Base-by-base conservation (phyloP, 2,888 invertebrate genomes). In the Xestia ashworthii region DNA sequence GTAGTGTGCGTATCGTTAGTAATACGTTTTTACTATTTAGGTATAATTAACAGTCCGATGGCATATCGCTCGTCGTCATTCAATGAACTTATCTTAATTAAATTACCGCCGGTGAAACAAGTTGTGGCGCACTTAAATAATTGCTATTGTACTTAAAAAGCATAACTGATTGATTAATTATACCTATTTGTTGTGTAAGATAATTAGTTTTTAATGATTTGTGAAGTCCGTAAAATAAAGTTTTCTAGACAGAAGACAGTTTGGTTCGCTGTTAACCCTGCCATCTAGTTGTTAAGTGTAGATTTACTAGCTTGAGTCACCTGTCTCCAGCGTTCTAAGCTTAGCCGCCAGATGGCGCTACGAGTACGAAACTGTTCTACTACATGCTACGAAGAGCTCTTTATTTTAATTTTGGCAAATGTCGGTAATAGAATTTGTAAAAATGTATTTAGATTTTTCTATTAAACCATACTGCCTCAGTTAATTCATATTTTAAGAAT, bases 321-420 rank as follows among this genome's bases (percentile, higher is more conserved):
- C 75, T 81, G 66, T 58, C 50, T 78, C 67, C 66, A 67, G 83
- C n/a, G 84, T 91, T 91, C 83, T 74, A 71, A 69, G 44, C 64
- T 16, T n/a, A 48, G 44, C 62, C 62, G 46, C 68, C 48, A 93
- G 94, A 92, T 93, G 94, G 93, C 93, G 93, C 89, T 84, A 84
- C 81, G 75, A 19, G 78, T 58, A 70, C 64, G 71, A 11, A 62
- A 64, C 64, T 55, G 22, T 55, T 67, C 22, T 50, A 38, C 14
- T 41, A n/a, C n/a, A n/a, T n/a, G n/a, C n/a, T n/a, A 16, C 41
- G 38, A 22, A 44, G 62, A 62, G 25, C 14, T 66, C 50, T 62
- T 68, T 0, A 25, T 55, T 65, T 32, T 60, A 55, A 46, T 55
- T 58, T 53, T 22, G 46, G 16, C 6, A 16, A 32, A 14, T 58